Conservation (phyloP, 2,888 invertebrate species). For the Watsonalla binaria region DNA sequence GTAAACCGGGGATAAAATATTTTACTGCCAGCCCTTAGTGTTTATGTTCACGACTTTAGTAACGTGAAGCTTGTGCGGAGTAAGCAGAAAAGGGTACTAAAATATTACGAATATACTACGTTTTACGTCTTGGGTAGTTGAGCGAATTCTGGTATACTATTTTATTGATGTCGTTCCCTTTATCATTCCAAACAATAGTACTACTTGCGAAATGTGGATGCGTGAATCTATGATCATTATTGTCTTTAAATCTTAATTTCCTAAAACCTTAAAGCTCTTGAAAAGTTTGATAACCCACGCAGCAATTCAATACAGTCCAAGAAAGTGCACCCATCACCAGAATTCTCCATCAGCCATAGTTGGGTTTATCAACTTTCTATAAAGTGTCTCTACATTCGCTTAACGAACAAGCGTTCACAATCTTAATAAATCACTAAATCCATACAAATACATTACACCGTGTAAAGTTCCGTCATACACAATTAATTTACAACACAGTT, state of each 20-base stretch:
- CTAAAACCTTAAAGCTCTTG: too few species aligned
- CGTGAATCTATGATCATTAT: too few species aligned
- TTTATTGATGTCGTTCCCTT: too few species aligned
- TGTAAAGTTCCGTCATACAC: slow-evolving; percentile 36
- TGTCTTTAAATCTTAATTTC: too few species aligned
- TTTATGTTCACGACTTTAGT: slow-evolving; percentile 48
- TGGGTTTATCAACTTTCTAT: too few species aligned
- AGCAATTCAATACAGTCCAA: too few species aligned
- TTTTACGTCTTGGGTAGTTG: neutral
- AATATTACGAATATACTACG: slow-evolving; percentile 21
- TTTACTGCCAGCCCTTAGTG: slow-evolving; percentile 44
- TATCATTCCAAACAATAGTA: too few species aligned
- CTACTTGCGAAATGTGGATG: too few species aligned
- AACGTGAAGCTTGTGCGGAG: slow-evolving; percentile 40
- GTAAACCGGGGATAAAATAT: slow-evolving; percentile 56
- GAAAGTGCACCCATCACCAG: too few species aligned
- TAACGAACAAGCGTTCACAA: neutral
- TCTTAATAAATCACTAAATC: neutral
- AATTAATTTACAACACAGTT: slow-evolving; percentile 50
- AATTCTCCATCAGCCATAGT: too few species aligned
- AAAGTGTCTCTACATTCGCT: too few species aligned
- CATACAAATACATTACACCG: slow-evolving; percentile 24
- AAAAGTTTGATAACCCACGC: too few species aligned
- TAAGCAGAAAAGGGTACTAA: slow-evolving; percentile 54
- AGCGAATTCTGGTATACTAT: neutral